These are phyloP conservation scores for Sapajus apella DNA, from an alignment of 2,113 vertebrate species.

Conservation along the genomic window DNA sequence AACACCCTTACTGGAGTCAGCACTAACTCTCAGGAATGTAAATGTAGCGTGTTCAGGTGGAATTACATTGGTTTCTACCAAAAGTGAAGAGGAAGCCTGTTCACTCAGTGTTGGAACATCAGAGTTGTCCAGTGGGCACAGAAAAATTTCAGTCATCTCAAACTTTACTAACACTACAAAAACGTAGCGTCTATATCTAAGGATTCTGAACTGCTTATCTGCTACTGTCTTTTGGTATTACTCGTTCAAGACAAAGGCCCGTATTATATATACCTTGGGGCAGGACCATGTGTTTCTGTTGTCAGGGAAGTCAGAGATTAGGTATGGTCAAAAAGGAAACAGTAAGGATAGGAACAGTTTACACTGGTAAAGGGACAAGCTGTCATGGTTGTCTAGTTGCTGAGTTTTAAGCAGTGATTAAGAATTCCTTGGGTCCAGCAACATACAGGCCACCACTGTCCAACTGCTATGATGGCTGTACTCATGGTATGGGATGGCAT, in stretches of 20 bases:
- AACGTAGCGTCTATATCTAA: slow-evolving; percentile 92
- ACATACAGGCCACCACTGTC: no score
- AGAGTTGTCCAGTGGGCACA: slow-evolving; percentile 84
- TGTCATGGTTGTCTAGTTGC: slow-evolving; percentile 96
- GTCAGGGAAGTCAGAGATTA: slow-evolving; percentile 95
- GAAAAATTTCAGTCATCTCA: slow-evolving; percentile 83
- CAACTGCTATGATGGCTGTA: no score
- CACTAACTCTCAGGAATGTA: slow-evolving; percentile 87
- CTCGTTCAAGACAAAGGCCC: slow-evolving; percentile 91
- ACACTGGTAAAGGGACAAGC: slow-evolving; percentile 94
- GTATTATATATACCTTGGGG: slow-evolving; percentile 97
- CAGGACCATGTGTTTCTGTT: slow-evolving; percentile 94
- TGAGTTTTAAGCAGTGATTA: slow-evolving; percentile 82
- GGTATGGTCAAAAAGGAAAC: slow-evolving; percentile 96
- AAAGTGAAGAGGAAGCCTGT: slow-evolving; percentile 76
- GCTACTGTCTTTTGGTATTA: slow-evolving; percentile 91
- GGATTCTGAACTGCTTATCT: slow-evolving; percentile 89
- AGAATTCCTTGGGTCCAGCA: no score
- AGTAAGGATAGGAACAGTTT: slow-evolving; percentile 94
- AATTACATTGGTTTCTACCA: slow-evolving; percentile 86
- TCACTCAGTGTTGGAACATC: slow-evolving; percentile 73
- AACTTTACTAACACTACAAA: slow-evolving; percentile 90
- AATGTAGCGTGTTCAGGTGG: slow-evolving; percentile 86
- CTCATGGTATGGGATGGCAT: no score
- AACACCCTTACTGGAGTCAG: slow-evolving; percentile 74